These are phyloP conservation scores for Aplodontia rufa DNA, from an alignment of 2,113 vertebrate genomes.

Conservation along the genomic window DNA sequence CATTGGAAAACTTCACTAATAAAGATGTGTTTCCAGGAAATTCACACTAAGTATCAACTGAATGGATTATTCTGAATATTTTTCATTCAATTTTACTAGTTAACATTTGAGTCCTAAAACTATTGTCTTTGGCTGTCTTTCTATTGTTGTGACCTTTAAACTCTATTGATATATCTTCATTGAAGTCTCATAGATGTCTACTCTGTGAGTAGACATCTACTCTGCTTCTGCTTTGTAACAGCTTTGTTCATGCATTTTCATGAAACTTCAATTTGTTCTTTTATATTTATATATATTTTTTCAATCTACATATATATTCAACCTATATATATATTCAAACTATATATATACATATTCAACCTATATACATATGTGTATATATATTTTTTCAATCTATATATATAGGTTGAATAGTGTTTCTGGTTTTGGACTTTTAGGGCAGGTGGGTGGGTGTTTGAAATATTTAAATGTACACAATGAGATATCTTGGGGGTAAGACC, in stretches of 20 bases:
- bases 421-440: not conserved
- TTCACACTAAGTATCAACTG: conserved; percentile 8
- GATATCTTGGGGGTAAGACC: not conserved
- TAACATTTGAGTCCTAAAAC: conserved; percentile 27
- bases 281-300: no score
- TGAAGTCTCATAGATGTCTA: not conserved
- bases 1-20: no score
- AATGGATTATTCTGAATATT: conserved; percentile 32
- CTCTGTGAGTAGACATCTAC: not conserved
- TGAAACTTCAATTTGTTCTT: conserved; percentile 23
- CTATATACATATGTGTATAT: no score
- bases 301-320: no score
- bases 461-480: not conserved
- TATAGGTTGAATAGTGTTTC: not conserved
- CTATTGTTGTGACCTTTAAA: not conserved
- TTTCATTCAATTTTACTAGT: not conserved
- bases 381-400: no score
- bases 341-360: no score
- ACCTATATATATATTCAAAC: no score
- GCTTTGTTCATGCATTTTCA: conserved; percentile 21
- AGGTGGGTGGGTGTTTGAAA: no score
- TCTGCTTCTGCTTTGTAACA: not conserved
- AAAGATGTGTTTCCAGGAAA: not conserved
- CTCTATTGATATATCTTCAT: not conserved
- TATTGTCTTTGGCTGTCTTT: not conserved